phyloP scores from a whole-genome alignment of 2,113 vertebrate genomes.

The Toxotes jaculatrix region DNA sequence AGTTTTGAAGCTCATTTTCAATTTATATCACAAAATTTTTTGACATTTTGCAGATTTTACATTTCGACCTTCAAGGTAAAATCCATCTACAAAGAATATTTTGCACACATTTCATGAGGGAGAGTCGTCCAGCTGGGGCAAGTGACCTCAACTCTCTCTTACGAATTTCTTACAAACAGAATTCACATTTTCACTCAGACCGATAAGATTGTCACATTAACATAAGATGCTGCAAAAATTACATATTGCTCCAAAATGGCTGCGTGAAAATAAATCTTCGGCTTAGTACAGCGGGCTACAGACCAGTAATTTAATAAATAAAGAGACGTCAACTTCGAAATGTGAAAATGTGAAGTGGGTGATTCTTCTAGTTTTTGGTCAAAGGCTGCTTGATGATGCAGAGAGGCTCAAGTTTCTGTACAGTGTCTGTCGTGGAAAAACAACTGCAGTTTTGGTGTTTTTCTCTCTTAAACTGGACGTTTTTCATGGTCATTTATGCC shows the following conservation, averaged over 20 bases:
- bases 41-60: slow-evolving; percentile 38
- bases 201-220: slow-evolving; percentile 79
- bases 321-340: slow-evolving; percentile 24
- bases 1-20: slow-evolving; percentile 38
- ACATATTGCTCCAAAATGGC: slow-evolving; percentile 50
- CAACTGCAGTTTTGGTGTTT: slow-evolving; percentile 30
- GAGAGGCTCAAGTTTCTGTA: slow-evolving; percentile 53
- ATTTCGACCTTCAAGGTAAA: slow-evolving; percentile 41
- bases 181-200: slow-evolving; percentile 55
- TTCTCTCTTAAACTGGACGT: slow-evolving; percentile 20
- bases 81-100: slow-evolving; percentile 30
- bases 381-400: slow-evolving; percentile 78
- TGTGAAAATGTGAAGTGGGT: slow-evolving; percentile 53
- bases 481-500: slow-evolving; percentile 18
- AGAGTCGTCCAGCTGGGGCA: neutral
- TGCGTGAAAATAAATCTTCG: slow-evolving; percentile 36
- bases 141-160: neutral
- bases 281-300: slow-evolving; percentile 12
- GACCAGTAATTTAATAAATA: slow-evolving; percentile 4
- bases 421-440: slow-evolving; percentile 10
- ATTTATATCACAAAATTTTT: slow-evolving; percentile 33
- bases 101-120: slow-evolving; percentile 22
- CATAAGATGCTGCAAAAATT: slow-evolving; percentile 40
- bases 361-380: slow-evolving; percentile 77
- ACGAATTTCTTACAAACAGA: neutral